Evolutionary conservation across 1,140 invertebrate genomes (phyloP), one percentile per base, ranked within the genome.

Genomic region (Lordiphosa collinella): DNA sequence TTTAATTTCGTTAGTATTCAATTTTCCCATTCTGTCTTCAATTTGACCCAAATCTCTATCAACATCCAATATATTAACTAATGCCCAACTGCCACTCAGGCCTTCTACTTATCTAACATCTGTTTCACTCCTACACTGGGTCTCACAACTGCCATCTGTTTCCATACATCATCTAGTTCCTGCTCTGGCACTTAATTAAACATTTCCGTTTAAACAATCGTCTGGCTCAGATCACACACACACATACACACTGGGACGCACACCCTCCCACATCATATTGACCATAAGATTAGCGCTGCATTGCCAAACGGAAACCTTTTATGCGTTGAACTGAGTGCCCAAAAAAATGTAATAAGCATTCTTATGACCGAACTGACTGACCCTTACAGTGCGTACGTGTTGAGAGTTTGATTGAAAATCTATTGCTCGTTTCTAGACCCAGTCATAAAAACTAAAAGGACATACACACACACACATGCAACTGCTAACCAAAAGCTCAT

Each of bases 381-480:
- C 48, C 36, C 43, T 35, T 25, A 67, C 12, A 31, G n/a, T 41
- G 46, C 47, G 54, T 68, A 68, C 65, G 65, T 68, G 63, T 68
- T 50, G 64, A 68, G 65, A 34, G 54, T 59, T 68, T 68, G 65
- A 68, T 68, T 67, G 63, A 67, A 67, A 67, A 58, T 46, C 53
- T 35, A 68, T 37, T 47, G 40, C 12, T 46, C 46, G 40, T 10
- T 38, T 35, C 58, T 58, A 63, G 55, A 56, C 34, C 37, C 43
- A 46, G 47, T 48, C 58, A 57, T 80, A 80, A 80, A 80, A 82
- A 44, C 65, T 66, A 57, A 75, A 62, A 70, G 65, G 65, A 52
- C 74, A 60, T 2, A 13, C 29, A 31, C 13, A 44, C 13, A 9
- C 13, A 12, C 4, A 43, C 25, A 43, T 10, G 13, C 41, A 44